phyloP scores from a whole-genome alignment of 2,888 invertebrate species.

The Cheilosia variabilis region DNA sequence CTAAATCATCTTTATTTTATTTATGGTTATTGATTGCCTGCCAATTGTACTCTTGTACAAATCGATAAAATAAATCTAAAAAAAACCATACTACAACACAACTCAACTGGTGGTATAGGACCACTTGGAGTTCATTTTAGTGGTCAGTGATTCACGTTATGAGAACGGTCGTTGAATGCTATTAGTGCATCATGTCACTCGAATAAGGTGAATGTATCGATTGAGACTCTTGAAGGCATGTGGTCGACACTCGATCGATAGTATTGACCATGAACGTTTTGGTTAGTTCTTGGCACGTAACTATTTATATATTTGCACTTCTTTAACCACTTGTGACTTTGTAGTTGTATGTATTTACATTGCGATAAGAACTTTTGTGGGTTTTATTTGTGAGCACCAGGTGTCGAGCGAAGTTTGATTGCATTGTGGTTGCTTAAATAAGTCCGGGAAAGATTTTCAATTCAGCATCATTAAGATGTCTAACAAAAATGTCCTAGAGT shows the following conservation, averaged over 20 bases:
- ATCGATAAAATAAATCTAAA: slow-evolving; percentile 30
- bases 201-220: slow-evolving; percentile 36
- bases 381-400: background rate
- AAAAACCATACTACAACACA: background rate
- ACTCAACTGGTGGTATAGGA: slow-evolving; percentile 33
- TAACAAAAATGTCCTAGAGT: too few relatives aligned
- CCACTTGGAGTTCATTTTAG: slow-evolving; percentile 44
- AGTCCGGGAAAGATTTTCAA: too few relatives aligned
- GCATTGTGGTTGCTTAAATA: too few relatives aligned
- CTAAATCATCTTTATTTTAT: background rate
- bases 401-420: too few relatives aligned
- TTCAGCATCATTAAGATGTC: too few relatives aligned
- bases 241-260: slow-evolving; percentile 10
- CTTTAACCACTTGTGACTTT: slow-evolving; percentile 5
- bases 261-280: slow-evolving; percentile 51
- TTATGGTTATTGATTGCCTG: slow-evolving; percentile 17
- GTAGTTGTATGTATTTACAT: slow-evolving; percentile 1
- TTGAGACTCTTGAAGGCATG: slow-evolving; percentile 37
- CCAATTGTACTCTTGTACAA: slow-evolving; percentile 35
- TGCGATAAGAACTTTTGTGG: background rate
- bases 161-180: slow-evolving; percentile 9
- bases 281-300: slow-evolving; percentile 34
- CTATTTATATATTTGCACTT: background rate
- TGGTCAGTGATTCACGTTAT: slow-evolving; percentile 64
- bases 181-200: slow-evolving; percentile 42